A percentile compares a stretch with the other conserved stretches of the same genome.
Evolutionary conservation across 2,888 invertebrate genomes (phyloP).

Genomic region (Mythimna ferrago): DNA sequence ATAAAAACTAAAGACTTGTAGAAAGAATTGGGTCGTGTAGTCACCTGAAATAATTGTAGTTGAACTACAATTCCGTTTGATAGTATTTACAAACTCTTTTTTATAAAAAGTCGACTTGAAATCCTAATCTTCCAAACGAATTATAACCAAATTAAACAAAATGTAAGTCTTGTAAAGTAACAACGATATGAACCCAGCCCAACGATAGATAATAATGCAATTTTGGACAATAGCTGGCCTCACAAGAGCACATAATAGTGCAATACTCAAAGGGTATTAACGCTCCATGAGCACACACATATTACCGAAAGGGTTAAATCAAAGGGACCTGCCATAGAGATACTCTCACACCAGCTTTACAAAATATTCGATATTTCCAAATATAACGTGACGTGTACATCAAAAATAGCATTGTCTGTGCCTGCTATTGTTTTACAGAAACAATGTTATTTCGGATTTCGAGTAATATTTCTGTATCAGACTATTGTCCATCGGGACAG

Average conservation of each 20-base stretch:
- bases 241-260: slow-evolving; percentile 16
- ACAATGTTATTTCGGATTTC: slow-evolving; percentile 44
- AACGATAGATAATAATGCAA: background rate
- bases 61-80: slow-evolving; percentile 9
- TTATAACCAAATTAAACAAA: background rate
- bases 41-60: slow-evolving; percentile 31
- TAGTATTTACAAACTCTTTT: background rate
- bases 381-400: slow-evolving; percentile 40
- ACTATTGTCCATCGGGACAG: slow-evolving; percentile 51
- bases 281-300: slow-evolving; percentile 14
- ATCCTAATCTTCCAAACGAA: background rate
- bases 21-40: slow-evolving; percentile 28
- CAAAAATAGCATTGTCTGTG: slow-evolving; percentile 43
- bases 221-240: slow-evolving; percentile 7
- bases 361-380: slow-evolving; percentile 37
- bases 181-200: background rate
- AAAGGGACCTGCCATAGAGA: slow-evolving; percentile 16
- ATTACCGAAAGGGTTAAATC: slow-evolving; percentile 18
- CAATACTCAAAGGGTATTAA: slow-evolving; percentile 26
- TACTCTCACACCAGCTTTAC: slow-evolving; percentile 15
- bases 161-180: background rate
- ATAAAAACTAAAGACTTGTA: slow-evolving; percentile 39
- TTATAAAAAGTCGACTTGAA: background rate
- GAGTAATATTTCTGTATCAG: slow-evolving; percentile 51
- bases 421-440: slow-evolving; percentile 52